Conservation (phyloP, 2,888 invertebrate genomes). For the Neria commutata region DNA sequence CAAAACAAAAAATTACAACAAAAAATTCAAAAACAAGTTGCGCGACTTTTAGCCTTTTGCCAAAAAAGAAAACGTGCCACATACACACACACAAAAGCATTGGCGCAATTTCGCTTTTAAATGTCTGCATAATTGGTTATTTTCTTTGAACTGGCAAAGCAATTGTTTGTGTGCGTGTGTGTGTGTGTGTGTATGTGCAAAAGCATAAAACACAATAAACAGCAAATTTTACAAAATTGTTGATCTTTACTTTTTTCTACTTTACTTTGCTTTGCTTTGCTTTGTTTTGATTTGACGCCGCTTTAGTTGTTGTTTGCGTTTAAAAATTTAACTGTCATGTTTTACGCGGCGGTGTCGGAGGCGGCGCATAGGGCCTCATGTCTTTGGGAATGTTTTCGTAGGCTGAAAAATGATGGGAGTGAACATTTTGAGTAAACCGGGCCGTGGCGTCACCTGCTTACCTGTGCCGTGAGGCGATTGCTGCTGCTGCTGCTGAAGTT, state of each 20-base stretch:
- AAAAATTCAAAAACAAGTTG: too few species aligned
- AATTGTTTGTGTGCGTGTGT: too few species aligned
- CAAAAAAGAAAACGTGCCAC: too few species aligned
- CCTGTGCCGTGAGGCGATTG: constrained; percentile 44
- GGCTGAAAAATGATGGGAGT: constrained; percentile 62
- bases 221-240: too few species aligned
- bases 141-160: constrained; percentile 11
- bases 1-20: too few species aligned
- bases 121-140: too few species aligned
- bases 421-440: constrained; percentile 59
- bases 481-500: constrained; percentile 30
- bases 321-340: constrained; percentile 62
- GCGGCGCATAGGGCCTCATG: constrained; percentile 55
- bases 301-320: constrained; percentile 29
- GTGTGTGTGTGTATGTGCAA: constrained; percentile 13
- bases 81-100: too few species aligned
- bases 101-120: too few species aligned
- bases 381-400: constrained; percentile 64
- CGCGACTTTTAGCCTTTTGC: too few species aligned
- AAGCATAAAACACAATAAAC: too few species aligned
- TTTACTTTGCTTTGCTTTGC: constrained; percentile 10
- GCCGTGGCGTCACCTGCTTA: constrained; percentile 54
- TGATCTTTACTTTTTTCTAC: constrained; percentile 16
- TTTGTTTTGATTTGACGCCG: too few species aligned
- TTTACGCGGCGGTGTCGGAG: constrained; percentile 62